phyloP scores from a whole-genome alignment of 2,113 vertebrate genomes.

The Chrysemys picta region DNA sequence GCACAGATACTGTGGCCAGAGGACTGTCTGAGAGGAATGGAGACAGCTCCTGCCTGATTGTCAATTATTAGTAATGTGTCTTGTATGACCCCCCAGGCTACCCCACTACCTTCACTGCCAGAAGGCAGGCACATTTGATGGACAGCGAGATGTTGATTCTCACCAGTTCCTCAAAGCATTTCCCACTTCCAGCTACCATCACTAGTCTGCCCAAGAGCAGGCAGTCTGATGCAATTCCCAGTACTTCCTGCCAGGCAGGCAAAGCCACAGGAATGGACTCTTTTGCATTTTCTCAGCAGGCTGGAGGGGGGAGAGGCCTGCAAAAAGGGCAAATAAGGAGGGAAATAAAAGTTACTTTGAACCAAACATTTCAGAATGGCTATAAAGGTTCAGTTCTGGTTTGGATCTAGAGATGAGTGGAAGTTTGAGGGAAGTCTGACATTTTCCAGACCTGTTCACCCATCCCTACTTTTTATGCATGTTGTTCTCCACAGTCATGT shows the following conservation, averaged over 20 bases:
- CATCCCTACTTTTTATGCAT: background rate
- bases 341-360: background rate
- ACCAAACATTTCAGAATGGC: background rate
- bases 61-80: background rate
- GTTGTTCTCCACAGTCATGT: background rate
- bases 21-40: background rate
- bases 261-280: background rate
- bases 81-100: background rate
- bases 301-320: background rate
- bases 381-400: background rate
- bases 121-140: background rate
- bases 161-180: background rate
- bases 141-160: background rate
- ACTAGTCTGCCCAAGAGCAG: background rate
- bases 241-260: background rate
- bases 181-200: background rate
- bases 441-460: background rate
- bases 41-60: background rate
- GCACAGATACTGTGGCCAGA: background rate
- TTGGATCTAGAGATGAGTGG: background rate
- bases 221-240: background rate
- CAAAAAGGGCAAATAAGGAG: background rate
- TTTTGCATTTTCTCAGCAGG: background rate
- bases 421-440: background rate
- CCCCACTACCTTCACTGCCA: background rate